Evolutionary conservation across 2,797 vertebrate genomes (phyloP).

Genomic region (Periparus ater): DNA sequence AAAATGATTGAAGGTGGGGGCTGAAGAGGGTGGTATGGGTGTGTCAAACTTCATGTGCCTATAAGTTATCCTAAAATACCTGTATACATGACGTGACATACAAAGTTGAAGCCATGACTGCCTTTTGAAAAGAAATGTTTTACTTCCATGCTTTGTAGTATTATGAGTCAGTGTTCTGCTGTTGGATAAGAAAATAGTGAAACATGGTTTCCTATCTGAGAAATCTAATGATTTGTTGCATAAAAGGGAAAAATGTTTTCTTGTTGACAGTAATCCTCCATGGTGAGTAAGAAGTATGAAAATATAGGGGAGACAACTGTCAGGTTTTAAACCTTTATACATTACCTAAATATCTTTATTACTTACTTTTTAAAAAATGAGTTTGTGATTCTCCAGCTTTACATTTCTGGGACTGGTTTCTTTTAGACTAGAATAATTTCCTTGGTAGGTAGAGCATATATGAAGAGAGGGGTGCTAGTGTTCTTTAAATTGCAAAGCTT

Average conservation of each 20-base stretch:
- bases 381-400: background rate
- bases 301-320: background rate
- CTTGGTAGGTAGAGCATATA: background rate
- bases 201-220: background rate
- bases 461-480: background rate
- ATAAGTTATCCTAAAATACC: background rate
- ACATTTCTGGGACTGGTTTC: background rate
- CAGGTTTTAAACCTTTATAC: background rate
- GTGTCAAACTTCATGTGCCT: background rate
- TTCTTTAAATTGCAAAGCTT: background rate
- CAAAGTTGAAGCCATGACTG: background rate
- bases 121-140: conserved; percentile 5
- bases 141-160: background rate
- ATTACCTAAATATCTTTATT: background rate
- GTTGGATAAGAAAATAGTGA: background rate
- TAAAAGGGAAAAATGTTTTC: background rate
- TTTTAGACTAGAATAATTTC: background rate
- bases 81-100: background rate
- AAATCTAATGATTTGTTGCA: background rate
- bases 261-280: background rate
- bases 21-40: background rate
- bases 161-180: background rate
- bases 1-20: background rate
- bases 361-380: background rate
- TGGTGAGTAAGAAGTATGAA: background rate